Conservation (phyloP, 2,888 invertebrate species). For the Girardia tigrina region DNA sequence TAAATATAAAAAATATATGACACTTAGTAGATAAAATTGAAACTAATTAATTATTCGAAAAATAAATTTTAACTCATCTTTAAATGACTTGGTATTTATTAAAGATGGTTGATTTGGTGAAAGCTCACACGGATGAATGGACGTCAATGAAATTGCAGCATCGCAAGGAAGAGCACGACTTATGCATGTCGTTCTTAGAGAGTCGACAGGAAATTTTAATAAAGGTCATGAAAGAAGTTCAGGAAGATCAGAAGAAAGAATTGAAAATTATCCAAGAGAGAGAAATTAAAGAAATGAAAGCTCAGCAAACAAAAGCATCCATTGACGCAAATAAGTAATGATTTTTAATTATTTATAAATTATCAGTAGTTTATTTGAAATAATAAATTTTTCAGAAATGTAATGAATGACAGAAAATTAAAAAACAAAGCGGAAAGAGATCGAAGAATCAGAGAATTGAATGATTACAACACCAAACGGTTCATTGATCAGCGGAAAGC, state of each 20-base stretch:
- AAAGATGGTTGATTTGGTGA: conserved; percentile 27
- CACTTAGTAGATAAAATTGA: too few relatives aligned
- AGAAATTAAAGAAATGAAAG: conserved; percentile 86
- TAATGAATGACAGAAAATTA: conserved; percentile 82
- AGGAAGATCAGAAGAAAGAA: conserved; percentile 33
- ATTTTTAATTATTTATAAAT: neutral
- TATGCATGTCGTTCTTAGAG: conserved; percentile 25
- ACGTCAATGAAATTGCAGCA: conserved; percentile 28
- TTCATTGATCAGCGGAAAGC: conserved; percentile 85
- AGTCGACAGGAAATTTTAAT: conserved; percentile 3
- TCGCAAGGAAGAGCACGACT: conserved; percentile 26
- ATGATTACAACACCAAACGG: conserved; percentile 89
- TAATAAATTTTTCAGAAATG: conserved; percentile 60
- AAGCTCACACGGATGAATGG: conserved; percentile 30
- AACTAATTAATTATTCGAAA: neutral
- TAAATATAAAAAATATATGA: neutral
- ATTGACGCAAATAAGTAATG: conserved; percentile 68
- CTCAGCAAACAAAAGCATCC: conserved; percentile 80
- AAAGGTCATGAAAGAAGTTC: conserved; percentile 34
- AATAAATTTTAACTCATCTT: neutral
- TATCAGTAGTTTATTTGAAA: neutral
- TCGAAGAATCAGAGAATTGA: conserved; percentile 64
- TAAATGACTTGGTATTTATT: too few relatives aligned
- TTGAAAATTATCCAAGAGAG: conserved; percentile 50
- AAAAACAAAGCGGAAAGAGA: conserved; percentile 92